Conservation (phyloP, 2,113 vertebrate species). For the Manacus vitellinus region DNA sequence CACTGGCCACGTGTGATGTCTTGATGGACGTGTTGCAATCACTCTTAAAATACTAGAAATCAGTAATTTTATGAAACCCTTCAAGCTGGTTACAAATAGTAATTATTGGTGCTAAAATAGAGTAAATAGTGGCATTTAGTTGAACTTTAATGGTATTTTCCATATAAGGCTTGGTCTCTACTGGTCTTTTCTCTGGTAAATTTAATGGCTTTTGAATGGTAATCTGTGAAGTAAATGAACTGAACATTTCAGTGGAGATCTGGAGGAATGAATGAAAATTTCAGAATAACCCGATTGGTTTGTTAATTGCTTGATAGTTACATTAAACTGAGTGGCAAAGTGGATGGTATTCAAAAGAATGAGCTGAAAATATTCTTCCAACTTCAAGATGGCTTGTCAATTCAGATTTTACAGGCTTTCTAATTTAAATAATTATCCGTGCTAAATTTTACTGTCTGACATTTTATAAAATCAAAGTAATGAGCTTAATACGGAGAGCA, state of each 20-base stretch:
- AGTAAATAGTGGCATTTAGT: constrained; percentile 24
- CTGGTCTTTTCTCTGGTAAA: constrained; percentile 1
- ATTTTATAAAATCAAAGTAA: constrained; percentile 32
- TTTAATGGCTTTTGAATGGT: constrained; percentile 46
- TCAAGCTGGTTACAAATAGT: not conserved
- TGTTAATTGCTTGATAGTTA: constrained; percentile 50
- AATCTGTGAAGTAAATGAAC: constrained; percentile 27
- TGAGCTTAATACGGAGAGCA: constrained; percentile 26
- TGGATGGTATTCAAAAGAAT: constrained; percentile 1
- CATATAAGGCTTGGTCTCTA: not conserved
- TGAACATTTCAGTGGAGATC: constrained; percentile 4
- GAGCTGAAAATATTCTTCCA: not conserved
- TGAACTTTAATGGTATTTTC: constrained; percentile 28
- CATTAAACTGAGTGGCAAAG: constrained; percentile 56
- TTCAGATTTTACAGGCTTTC: constrained; percentile 8
- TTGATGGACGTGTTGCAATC: not conserved
- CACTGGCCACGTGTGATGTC: not conserved
- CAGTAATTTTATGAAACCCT: not conserved
- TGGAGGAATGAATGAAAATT: constrained; percentile 40
- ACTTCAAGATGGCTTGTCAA: not conserved
- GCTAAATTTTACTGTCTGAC: constrained; percentile 52
- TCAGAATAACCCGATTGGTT: constrained; percentile 11
- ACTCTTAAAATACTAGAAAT: not conserved
- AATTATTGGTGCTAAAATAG: not conserved
- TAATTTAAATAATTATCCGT: constrained; percentile 31